phyloP scores from a whole-genome alignment of 2,888 invertebrate species.

The Gryllus longicercus region DNA sequence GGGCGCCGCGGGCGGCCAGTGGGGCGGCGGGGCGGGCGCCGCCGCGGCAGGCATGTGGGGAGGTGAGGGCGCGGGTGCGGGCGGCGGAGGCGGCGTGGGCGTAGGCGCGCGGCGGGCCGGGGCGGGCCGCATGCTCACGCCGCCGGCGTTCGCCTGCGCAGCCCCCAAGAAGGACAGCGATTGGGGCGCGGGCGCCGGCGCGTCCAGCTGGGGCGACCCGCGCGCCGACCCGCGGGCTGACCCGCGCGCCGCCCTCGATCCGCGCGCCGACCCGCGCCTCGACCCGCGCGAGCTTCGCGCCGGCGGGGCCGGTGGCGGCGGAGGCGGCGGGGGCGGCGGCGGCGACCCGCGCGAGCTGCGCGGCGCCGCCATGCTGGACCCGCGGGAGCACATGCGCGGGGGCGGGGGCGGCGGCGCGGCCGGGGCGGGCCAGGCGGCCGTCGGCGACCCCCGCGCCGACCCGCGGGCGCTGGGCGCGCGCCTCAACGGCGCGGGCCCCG shows the following conservation, averaged over 20 bases:
- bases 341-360: conserved; percentile 44
- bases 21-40: conserved; percentile 41
- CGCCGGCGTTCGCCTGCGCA: conserved; percentile 43
- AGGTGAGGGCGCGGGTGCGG: conserved; percentile 50
- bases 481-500: conserved; percentile 62
- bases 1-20: conserved; percentile 39
- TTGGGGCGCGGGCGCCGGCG: conserved; percentile 59
- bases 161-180: conserved; percentile 54
- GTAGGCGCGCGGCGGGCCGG: conserved; percentile 50
- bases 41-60: conserved; percentile 46
- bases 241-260: conserved; percentile 53
- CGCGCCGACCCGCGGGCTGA: conserved; percentile 50
- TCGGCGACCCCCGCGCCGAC: conserved; percentile 62
- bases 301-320: conserved; percentile 46
- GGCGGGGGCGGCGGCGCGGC: conserved; percentile 52
- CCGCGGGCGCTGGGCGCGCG: conserved; percentile 78
- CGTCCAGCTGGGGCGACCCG: conserved; percentile 47
- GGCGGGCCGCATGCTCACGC: conserved; percentile 48
- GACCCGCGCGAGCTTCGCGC: conserved; percentile 44
- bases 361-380: conserved; percentile 48
- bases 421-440: conserved; percentile 48
- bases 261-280: conserved; percentile 49
- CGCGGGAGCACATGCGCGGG: conserved; percentile 48
- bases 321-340: conserved; percentile 53
- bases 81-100: conserved; percentile 61